Conservation (phyloP, 2,113 vertebrate genomes). For the Pseudois nayaur region DNA sequence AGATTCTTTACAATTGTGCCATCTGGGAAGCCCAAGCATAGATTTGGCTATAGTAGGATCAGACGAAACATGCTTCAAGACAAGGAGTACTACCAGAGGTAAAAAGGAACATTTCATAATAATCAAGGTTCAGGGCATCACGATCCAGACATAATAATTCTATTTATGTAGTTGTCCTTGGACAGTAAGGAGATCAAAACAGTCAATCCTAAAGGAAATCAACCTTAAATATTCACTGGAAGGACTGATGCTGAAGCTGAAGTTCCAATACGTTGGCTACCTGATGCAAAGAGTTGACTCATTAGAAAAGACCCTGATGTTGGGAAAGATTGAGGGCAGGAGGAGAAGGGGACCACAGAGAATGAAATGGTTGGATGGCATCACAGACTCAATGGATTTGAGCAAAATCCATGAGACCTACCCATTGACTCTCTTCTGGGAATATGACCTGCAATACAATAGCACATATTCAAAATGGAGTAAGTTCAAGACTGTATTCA, state of each 20-base stretch:
- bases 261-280: neutral
- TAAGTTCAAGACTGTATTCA: neutral
- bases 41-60: neutral
- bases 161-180: neutral
- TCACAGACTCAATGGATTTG: neutral
- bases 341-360: neutral
- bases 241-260: neutral
- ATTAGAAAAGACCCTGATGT: neutral
- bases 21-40: neutral
- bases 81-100: neutral
- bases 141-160: neutral
- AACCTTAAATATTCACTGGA: neutral
- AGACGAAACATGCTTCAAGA: neutral
- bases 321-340: neutral
- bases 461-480: neutral
- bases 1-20: neutral
- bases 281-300: neutral
- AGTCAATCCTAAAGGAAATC: neutral
- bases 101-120: neutral
- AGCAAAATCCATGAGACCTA: neutral
- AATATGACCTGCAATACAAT: neutral
- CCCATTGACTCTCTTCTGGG: neutral
- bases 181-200: neutral
- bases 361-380: neutral
- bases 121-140: neutral